Evolutionary conservation across 2,797 vertebrate species (phyloP).

Genomic region (Oreochromis grahami): DNA sequence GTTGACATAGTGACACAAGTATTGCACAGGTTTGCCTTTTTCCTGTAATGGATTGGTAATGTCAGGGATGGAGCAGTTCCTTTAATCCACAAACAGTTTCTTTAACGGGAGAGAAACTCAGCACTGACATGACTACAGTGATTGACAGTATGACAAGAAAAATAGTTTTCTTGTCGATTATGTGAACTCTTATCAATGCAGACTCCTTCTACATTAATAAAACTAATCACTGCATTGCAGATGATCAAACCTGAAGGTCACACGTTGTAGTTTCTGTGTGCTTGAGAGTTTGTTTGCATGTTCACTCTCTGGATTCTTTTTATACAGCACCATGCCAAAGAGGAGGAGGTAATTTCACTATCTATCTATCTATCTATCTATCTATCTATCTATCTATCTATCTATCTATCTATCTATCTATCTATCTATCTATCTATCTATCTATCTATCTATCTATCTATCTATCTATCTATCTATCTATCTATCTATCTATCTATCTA

Average conservation of each 20-base stretch:
- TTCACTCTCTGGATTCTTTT: conserved; percentile 2
- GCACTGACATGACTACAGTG: neutral
- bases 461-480: neutral
- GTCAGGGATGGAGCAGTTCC: neutral
- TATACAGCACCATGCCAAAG: conserved; percentile 14
- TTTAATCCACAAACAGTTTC: neutral
- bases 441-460: rapidly evolving
- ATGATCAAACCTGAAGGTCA: conserved; percentile 76
- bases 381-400: rapidly evolving
- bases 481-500: rapidly evolving
- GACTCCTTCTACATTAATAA: conserved; percentile 58
- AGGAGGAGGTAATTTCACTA: conserved; percentile 22
- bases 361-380: neutral
- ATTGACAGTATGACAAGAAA: neutral
- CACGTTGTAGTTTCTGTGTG: conserved; percentile 29
- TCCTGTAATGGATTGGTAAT: neutral
- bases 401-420: rapidly evolving
- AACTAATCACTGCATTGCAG: conserved; percentile 79
- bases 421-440: rapidly evolving
- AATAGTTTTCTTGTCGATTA: neutral
- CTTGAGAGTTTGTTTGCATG: conserved; percentile 11
- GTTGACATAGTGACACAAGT: neutral
- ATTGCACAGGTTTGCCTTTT: neutral
- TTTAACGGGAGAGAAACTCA: neutral
- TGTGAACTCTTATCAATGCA: conserved; percentile 28